Evolutionary conservation across 2,113 vertebrate genomes (phyloP), one percentile per base, ranked within the genome.

Genomic region (Merops nubicus): DNA sequence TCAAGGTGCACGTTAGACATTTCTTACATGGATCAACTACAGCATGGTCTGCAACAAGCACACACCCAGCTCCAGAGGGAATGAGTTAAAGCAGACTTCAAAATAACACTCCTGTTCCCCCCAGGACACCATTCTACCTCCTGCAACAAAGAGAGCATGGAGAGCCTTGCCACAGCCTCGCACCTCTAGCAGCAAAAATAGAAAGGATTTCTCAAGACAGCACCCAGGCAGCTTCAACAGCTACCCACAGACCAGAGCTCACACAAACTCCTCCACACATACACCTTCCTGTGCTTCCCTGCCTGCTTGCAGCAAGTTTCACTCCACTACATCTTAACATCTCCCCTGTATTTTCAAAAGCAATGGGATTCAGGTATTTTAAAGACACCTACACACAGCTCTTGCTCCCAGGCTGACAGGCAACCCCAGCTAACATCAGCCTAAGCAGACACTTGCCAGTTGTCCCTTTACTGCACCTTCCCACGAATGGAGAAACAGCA

Each of bases 371-470:
- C 5, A 17, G 15, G 0, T 25, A 8, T 10, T 45, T 45, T 40
- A 17, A 51, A 16, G 56, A 18, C 15, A 34, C 8, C 10, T 8
- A 2, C 1, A 26, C 0, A 0, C 0, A 16, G 13, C 13, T 25
- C 50, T 8, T 6, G 8, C 1, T 2, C 2, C 57, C 40, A 60
- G 26, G 18, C 38, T 22, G 5, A 23, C 22, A 50, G 19, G 22
- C 62, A 60, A 16, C n/a, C n/a, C n/a, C n/a, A n/a, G n/a, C n/a
- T n/a, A n/a, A n/a, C n/a, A n/a, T 1, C 20, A n/a, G 15, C 57
- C 28, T 0, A 1, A 72, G 29, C 21, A 10, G 20, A 3, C 0
- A 0, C 2, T 3, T 12, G 2, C 17, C 47, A 28, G 40, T 0
- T 3, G 0, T 3, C 42, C 34, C 13, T 26, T 21, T 29, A 4